Conservation (phyloP, 2,888 invertebrate genomes). For the Trichacis sp. region DNA sequence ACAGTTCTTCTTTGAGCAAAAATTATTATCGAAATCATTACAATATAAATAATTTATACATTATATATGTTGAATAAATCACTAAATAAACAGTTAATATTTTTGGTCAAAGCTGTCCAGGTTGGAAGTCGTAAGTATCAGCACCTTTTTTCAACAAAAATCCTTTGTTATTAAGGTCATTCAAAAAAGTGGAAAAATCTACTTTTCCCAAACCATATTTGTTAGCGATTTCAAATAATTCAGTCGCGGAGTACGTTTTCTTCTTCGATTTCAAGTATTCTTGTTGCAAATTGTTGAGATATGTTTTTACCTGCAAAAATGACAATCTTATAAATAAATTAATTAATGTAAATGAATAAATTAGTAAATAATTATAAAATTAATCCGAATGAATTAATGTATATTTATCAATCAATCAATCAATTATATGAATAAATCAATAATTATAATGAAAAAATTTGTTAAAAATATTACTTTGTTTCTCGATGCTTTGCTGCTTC, state of each 20-base stretch:
- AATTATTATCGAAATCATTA: too few species aligned
- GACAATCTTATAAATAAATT: too few species aligned
- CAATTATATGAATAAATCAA: too few species aligned
- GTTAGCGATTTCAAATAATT: conserved; percentile 81
- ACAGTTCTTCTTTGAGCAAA: too few species aligned
- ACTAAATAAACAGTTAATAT: too few species aligned
- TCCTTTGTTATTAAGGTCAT: conserved; percentile 86
- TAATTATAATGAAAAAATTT: not conserved
- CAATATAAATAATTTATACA: too few species aligned
- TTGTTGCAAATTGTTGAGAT: conserved; percentile 77
- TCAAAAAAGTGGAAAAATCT: conserved; percentile 79
- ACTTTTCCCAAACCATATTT: conserved; percentile 75
- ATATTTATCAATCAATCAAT: not conserved
- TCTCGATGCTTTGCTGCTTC: conserved; percentile 70
- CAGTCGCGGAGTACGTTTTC: conserved; percentile 80
- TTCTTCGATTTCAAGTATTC: conserved; percentile 77
- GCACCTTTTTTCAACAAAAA: conserved; percentile 85
- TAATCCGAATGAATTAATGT: too few species aligned
- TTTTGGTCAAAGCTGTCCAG: conserved; percentile 33
- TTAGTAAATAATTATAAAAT: too few species aligned
- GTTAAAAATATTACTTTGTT: conserved; percentile 51
- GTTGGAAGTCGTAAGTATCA: conserved; percentile 77
- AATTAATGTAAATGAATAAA: too few species aligned
- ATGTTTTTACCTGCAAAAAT: conserved; percentile 76
- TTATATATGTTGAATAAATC: not conserved